Evolutionary conservation across 2,888 invertebrate genomes (phyloP), one percentile per base, ranked within the genome.

Genomic region (Minunthozetes semirufus): DNA sequence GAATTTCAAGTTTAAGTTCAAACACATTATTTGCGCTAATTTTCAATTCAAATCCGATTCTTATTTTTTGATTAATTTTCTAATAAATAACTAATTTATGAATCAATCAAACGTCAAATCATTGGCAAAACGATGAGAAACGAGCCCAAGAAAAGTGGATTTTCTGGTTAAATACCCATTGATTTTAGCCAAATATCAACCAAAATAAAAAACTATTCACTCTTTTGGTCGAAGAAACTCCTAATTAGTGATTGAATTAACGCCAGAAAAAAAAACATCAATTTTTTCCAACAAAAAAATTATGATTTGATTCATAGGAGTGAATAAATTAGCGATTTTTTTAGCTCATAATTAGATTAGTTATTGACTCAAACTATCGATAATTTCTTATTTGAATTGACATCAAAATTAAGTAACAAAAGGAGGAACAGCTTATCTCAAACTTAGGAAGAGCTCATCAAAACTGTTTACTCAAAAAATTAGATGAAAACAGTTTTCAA

Each of bases 81-180:
- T 56, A 22, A 56, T 56, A 56, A 22, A 56, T 22, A 25, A 56
- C 19, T 22, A 56, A 56, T 22, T 22, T 22, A 56, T 56, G 22
- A 56, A 56, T 56, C 56, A 56, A 56, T 56, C 56, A 56, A 56
- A 25, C 22, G 56, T 56, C 56, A 56, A 2, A 56, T 53, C 17
- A 8, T 25, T 3, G 13, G 50, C 5, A 3, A 19, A 50, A 50
- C 50, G 50, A 11, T n/a, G n/a, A 50, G 19, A 56, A 56, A 56
- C 6, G 56, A 2, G 56, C n/a, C n/a, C n/a, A 25, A 22, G 56
- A 25, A 56, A 56, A 56, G 25, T 6, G 1, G 56, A 25, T 17
- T 22, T 56, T 56, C 56, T 56, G 3, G 56, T 56, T 25, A 22
- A 50, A 19, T n/a, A n/a, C 4, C 50, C 6, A 56, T 25, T 56